Evolutionary conservation across 1,140 invertebrate species (phyloP).

Genomic region (Glossosoma conforme): DNA sequence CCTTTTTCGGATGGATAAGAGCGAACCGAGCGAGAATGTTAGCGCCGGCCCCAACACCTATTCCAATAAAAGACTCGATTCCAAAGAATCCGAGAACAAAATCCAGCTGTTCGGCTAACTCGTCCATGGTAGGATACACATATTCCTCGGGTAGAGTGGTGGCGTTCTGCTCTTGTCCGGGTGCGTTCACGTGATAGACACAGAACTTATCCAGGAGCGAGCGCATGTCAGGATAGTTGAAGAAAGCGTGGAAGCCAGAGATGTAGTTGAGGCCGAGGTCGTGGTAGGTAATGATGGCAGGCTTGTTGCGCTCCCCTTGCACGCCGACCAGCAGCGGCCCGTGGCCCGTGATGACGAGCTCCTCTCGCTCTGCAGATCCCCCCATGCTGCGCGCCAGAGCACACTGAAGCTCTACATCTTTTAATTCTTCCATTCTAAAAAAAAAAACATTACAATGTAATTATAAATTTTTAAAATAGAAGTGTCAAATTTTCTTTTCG

Average conservation of each 20-base stretch:
- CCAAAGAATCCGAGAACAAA: slow-evolving; percentile 87
- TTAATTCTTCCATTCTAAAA: too few relatives aligned
- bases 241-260: slow-evolving; percentile 86
- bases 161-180: slow-evolving; percentile 90
- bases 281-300: slow-evolving; percentile 94
- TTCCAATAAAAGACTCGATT: slow-evolving; percentile 88
- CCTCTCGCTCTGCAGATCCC: slow-evolving; percentile 55
- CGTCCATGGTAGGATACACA: slow-evolving; percentile 95
- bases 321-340: slow-evolving; percentile 84
- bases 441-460: too few relatives aligned
- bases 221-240: slow-evolving; percentile 90
- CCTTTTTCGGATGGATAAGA: slow-evolving; percentile 69
- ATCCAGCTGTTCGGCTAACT: slow-evolving; percentile 83
- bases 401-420: slow-evolving; percentile 83
- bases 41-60: slow-evolving; percentile 95
- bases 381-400: slow-evolving; percentile 61
- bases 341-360: slow-evolving; percentile 79
- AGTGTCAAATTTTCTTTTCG: too few relatives aligned
- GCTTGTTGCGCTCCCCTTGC: slow-evolving; percentile 85
- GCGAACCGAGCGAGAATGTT: slow-evolving; percentile 93
- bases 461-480: too few relatives aligned
- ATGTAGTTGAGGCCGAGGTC: slow-evolving; percentile 94
- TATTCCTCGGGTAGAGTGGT: slow-evolving; percentile 84
- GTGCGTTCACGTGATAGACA: slow-evolving; percentile 93
- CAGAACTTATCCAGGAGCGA: slow-evolving; percentile 88